These are phyloP conservation scores for Antheraea mylitta DNA, from an alignment of 1,140 invertebrate species.

Conservation along the genomic window DNA sequence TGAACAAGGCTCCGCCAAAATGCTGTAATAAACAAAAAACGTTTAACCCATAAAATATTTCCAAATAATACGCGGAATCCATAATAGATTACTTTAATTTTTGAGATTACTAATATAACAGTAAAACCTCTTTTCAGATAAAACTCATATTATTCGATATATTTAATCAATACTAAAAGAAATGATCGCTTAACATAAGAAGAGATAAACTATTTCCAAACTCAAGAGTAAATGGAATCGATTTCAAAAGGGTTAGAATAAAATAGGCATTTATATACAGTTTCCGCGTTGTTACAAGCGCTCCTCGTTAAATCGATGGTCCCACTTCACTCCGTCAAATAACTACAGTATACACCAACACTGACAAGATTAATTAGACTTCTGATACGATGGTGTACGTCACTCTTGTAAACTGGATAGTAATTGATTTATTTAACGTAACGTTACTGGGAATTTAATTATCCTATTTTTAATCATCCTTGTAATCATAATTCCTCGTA, in stretches of 20 bases:
- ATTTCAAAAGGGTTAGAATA: not conserved
- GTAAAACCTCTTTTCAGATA: too few species aligned
- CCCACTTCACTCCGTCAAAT: not conserved
- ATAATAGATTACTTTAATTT: too few species aligned
- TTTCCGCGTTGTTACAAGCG: not conserved
- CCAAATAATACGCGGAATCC: too few species aligned
- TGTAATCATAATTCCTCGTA: not conserved
- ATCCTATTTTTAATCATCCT: not conserved
- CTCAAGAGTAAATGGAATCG: not conserved
- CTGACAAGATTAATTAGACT: conserved; percentile 4
- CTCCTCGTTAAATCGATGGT: not conserved
- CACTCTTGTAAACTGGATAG: not conserved
- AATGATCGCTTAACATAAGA: not conserved
- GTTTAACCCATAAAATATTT: too few species aligned
- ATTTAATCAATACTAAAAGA: not conserved
- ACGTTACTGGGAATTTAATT: not conserved
- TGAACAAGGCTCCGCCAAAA: too few species aligned
- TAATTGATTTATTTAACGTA: conserved; percentile 1
- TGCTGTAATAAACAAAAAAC: too few species aligned
- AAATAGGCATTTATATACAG: conserved; percentile 1
- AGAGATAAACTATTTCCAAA: not conserved
- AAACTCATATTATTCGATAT: too few species aligned
- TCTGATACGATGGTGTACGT: not conserved
- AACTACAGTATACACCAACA: not conserved
- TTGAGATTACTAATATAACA: too few species aligned